These are phyloP conservation scores for Leptobrachium ailaonicum DNA, from an alignment of 2,113 vertebrate species.

Conservation along the genomic window DNA sequence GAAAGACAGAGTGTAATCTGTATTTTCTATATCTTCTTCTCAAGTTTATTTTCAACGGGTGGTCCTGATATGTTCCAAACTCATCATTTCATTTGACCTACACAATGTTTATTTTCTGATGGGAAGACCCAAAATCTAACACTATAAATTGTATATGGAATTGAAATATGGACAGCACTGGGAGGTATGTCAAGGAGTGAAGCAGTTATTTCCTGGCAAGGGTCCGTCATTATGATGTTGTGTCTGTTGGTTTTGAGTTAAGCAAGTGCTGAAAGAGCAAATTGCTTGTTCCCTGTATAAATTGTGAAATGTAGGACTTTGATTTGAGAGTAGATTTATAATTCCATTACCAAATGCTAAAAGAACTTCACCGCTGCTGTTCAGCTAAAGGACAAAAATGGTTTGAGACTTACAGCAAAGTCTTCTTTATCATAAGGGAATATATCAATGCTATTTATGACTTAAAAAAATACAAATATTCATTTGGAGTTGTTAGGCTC, in stretches of 20 bases:
- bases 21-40: no score
- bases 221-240: conserved; percentile 3
- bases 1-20: no score
- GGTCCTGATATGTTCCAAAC: background rate
- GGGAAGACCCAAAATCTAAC: background rate
- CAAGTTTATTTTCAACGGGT: background rate
- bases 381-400: conserved; percentile 25
- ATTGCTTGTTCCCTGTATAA: conserved; percentile 33
- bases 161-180: conserved; percentile 19
- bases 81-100: conserved; percentile 6
- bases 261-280: conserved; percentile 38
- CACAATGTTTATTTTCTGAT: conserved; percentile 24
- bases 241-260: conserved; percentile 32
- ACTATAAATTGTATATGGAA: conserved; percentile 6
- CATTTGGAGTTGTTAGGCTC: no score
- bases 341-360: conserved; percentile 40
- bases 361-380: conserved; percentile 27
- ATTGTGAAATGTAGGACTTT: conserved; percentile 26
- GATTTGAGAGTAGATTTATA: conserved; percentile 35
- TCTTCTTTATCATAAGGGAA: background rate
- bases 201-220: conserved; percentile 38
- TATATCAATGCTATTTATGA: no score
- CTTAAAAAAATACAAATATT: no score
- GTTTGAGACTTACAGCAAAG: background rate
- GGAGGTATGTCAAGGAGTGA: conserved; percentile 28